Percentiles rank a stretch among this genome's conserved stretches.
Conservation (phyloP, 2,888 invertebrate species). For the Choreutis nemorana region DNA sequence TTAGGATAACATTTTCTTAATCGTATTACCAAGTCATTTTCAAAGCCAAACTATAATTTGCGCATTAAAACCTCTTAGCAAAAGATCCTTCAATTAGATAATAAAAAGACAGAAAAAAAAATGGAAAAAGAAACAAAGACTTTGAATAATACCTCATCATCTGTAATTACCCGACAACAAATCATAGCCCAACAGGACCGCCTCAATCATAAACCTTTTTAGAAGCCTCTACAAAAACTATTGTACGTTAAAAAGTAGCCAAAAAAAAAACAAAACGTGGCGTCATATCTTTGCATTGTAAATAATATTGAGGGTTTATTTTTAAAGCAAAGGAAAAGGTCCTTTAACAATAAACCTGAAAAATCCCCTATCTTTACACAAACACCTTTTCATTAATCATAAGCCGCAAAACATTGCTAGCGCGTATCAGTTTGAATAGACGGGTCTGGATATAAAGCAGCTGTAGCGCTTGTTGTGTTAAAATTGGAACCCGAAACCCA, state of each 20-base stretch:
- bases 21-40: too few relatives aligned
- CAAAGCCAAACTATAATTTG: too few relatives aligned
- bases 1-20: too few relatives aligned
- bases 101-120: constrained; percentile 17
- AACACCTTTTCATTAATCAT: constrained; percentile 30
- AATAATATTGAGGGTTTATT: constrained; percentile 34
- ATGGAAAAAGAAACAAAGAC: constrained; percentile 19
- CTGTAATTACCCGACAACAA: constrained; percentile 46
- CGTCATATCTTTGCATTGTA: constrained; percentile 39
- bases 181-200: constrained; percentile 48
- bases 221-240: constrained; percentile 33
- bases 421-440: constrained; percentile 23
- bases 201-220: constrained; percentile 37
- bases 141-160: constrained; percentile 34
- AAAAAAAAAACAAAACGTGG: constrained; percentile 23
- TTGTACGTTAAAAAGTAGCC: constrained; percentile 18
- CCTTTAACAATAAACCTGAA: constrained; percentile 44
- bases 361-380: constrained; percentile 29
- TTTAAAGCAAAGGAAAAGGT: constrained; percentile 27
- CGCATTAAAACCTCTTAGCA: too few relatives aligned
- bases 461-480: constrained; percentile 27
- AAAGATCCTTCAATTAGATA: too few relatives aligned
- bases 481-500: constrained; percentile 33
- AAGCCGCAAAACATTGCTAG: constrained; percentile 20
- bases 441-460: constrained; percentile 15